Conservation (phyloP, 1,140 invertebrate species). For the Procambarus virginalis region DNA sequence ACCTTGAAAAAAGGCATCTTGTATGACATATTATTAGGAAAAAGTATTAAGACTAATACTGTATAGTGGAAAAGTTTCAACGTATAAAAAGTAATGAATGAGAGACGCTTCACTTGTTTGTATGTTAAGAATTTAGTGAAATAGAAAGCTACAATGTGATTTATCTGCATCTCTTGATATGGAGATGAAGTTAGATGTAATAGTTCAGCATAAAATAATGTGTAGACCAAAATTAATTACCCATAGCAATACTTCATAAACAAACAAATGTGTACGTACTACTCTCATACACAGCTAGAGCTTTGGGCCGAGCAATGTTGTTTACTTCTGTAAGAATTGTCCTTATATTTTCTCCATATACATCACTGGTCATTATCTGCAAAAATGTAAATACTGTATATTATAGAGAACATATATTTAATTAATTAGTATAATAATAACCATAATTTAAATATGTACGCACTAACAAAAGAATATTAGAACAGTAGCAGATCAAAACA, state of each 20-base stretch:
- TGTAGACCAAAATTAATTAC: neutral
- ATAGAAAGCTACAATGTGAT: neutral
- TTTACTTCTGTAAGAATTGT: constrained; percentile 82
- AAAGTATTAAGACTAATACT: no score
- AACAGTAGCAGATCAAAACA: no score
- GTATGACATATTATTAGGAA: no score
- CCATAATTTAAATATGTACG: neutral
- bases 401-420: neutral
- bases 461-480: no score
- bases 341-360: constrained; percentile 83
- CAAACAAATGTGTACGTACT: constrained; percentile 52
- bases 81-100: no score
- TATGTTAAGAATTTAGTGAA: neutral
- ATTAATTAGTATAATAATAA: neutral
- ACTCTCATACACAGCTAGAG: constrained; percentile 67
- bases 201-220: neutral
- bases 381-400: constrained; percentile 39
- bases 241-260: no score
- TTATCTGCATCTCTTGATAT: neutral
- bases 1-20: no score
- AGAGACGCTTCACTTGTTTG: no score
- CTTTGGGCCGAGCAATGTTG: constrained; percentile 76
- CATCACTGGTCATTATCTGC: constrained; percentile 82
- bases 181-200: neutral
- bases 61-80: no score